phyloP scores from a whole-genome alignment of 2,113 vertebrate species.

The Uropsilus gracilis region DNA sequence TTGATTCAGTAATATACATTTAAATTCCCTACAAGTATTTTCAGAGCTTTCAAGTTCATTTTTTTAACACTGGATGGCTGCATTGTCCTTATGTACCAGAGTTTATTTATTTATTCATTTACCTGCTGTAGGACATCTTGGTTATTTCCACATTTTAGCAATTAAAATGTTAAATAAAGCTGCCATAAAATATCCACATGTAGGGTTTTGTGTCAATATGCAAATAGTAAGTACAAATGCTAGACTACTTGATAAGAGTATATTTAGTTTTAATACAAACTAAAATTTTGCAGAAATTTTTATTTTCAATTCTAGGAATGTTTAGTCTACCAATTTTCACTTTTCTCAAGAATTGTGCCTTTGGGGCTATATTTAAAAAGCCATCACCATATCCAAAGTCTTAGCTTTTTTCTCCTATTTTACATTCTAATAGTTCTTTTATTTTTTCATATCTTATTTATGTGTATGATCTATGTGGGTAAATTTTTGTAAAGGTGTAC shows the following conservation, averaged over 20 bases:
- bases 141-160: background rate
- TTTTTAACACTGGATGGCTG: background rate
- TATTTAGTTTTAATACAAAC: background rate
- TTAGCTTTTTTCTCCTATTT: background rate
- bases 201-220: background rate
- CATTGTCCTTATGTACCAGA: background rate
- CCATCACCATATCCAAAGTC: background rate
- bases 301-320: background rate
- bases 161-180: background rate
- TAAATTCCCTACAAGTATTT: background rate
- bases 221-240: background rate
- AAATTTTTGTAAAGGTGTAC: background rate
- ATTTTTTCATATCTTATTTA: background rate
- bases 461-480: background rate
- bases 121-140: background rate
- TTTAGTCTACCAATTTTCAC: background rate
- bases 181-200: background rate
- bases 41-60: background rate
- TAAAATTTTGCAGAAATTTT: background rate
- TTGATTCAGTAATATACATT: background rate
- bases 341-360: background rate
- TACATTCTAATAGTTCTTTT: background rate
- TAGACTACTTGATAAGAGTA: background rate
- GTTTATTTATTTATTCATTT: background rate
- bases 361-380: background rate